These are phyloP conservation scores for Phylloscopus collybita DNA, from an alignment of 2,797 vertebrate genomes.

Conservation along the genomic window DNA sequence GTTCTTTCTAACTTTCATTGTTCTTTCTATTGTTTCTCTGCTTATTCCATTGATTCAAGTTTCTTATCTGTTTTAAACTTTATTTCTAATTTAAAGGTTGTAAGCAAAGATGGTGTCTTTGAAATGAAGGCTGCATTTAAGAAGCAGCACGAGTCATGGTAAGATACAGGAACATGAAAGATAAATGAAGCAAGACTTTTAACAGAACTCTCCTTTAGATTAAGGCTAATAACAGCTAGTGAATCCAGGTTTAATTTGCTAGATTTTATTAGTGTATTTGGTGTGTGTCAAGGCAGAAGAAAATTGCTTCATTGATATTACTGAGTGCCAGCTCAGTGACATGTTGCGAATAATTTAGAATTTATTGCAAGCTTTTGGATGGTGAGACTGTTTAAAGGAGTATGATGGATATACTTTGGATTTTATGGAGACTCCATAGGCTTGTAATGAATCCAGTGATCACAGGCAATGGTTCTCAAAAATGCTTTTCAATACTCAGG, in stretches of 20 bases:
- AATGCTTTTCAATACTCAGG: neutral
- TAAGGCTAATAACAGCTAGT: neutral
- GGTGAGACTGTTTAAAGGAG: neutral
- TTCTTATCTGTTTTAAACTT: neutral
- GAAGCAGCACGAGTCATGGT: neutral
- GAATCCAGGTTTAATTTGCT: neutral
- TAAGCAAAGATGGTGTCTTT: neutral
- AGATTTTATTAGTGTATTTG: conserved; percentile 20
- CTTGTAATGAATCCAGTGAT: neutral
- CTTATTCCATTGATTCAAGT: neutral
- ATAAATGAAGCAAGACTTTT: neutral
- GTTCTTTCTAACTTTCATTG: neutral
- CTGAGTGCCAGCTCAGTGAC: neutral
- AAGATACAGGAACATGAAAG: neutral
- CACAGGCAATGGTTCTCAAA: neutral
- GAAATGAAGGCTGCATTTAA: neutral
- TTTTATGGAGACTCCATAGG: neutral
- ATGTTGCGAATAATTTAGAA: neutral
- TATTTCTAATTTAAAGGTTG: neutral
- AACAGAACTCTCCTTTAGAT: neutral
- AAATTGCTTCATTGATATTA: neutral
- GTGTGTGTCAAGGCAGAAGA: neutral
- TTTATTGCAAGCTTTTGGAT: neutral
- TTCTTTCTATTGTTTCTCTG: neutral
- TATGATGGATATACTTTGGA: neutral